Base-by-base conservation (phyloP, 2,113 vertebrate species). In the Cettia cetti region DNA sequence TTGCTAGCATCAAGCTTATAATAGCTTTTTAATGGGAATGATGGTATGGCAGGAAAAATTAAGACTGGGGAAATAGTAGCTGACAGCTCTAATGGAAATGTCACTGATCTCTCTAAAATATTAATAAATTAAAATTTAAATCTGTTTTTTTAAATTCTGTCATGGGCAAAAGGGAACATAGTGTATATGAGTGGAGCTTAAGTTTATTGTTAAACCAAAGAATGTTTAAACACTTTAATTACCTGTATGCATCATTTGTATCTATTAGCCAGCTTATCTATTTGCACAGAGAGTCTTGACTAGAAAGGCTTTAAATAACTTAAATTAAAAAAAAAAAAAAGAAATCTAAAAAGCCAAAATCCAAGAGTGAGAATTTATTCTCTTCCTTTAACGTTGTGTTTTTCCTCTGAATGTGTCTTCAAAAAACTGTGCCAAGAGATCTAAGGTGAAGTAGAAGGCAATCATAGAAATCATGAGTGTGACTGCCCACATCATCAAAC, bases 401-500 rank as follows among this genome's bases (percentile, higher is more conserved):
- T n/a, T 57, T 61, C 6, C 13, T 75, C 70, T 3, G 5, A 40
- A 50, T 10, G 1, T 27, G 13, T 63, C 39, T 60, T 75, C 23
- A 75, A 66, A 52, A 53, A n/a, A 0, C 45, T 60, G 10, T 75
- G 16, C 14, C 35, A 65, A 53, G 5, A 50, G 5, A 18, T 54
- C 35, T 49, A 35, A 39, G 24, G 28, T 53, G 12, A 82, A 68
- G 59, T 31, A 63, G 37, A 68, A 86, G 9, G 10, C 9, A 44
- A 24, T n/a, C 26, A 18, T 11, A 31, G 47, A 57, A 50, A 52
- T 16, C 15, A 26, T 11, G 11, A 17, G 3, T 21, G 2, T 4
- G 6, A 5, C 2, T 2, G 0, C 3, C 8, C 15, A 37, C 9
- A 40, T 22, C 27, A 64, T 26, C 21, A 15, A 37, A 28, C 12